A percentile compares a stretch with the other conserved stretches of the same genome.
These are phyloP conservation scores for Oncorhynchus masou DNA, from an alignment of 2,113 vertebrate species.

Conservation along the genomic window DNA sequence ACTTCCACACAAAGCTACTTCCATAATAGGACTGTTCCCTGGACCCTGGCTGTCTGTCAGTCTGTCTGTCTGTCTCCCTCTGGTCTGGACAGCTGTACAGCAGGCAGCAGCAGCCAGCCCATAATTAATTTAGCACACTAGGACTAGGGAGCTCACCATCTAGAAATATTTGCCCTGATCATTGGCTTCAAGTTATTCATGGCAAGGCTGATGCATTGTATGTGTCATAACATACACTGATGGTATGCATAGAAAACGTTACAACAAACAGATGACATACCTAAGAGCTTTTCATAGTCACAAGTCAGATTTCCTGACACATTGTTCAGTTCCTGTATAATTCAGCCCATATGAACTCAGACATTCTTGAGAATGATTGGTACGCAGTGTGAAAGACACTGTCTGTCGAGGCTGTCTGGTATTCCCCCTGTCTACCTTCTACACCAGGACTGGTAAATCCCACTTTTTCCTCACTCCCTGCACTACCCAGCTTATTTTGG, in stretches of 20 bases:
- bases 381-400: constrained; percentile 28
- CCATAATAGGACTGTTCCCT: constrained; percentile 35
- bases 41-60: no score
- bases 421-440: constrained; percentile 25
- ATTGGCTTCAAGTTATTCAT: neutral
- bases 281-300: no score
- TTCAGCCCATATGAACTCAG: constrained; percentile 2
- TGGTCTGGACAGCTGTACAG: neutral
- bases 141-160: neutral
- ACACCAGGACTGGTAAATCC: neutral
- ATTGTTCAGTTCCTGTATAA: neutral
- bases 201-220: neutral
- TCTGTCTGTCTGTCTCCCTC: neutral
- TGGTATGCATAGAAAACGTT: neutral
- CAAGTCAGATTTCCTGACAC: constrained; percentile 5
- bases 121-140: neutral
- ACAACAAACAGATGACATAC: neutral
- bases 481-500: constrained; percentile 14
- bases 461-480: constrained; percentile 19
- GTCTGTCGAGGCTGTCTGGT: constrained; percentile 41
- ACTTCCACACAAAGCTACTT: constrained; percentile 45
- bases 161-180: neutral
- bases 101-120: neutral
- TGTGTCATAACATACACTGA: no score
- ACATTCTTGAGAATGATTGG: constrained; percentile 20